Percentiles rank a stretch among this genome's conserved stretches.
Conservation (phyloP, 2,797 vertebrate species). For the Natrix natrix region DNA sequence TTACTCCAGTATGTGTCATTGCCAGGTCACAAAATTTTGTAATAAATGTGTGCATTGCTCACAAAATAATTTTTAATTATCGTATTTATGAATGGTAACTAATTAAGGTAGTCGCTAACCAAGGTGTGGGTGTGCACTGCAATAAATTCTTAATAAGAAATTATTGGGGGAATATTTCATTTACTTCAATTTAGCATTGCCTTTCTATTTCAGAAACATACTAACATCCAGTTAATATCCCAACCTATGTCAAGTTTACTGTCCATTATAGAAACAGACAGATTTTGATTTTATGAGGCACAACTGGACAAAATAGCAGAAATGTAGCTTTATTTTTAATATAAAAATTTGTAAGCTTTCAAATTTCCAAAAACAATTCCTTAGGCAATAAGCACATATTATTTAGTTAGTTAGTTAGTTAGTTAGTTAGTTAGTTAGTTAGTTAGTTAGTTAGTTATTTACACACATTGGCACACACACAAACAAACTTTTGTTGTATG, state of each 20-base stretch:
- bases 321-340: neutral
- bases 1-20: neutral
- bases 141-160: slow-evolving; percentile 9
- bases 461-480: neutral
- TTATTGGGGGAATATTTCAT: neutral
- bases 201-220: neutral
- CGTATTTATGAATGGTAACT: neutral
- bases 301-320: neutral
- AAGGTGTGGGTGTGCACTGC: neutral
- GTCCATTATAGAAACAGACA: neutral
- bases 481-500: neutral
- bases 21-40: neutral
- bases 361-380: neutral
- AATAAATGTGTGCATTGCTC: neutral
- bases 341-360: neutral
- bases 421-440: neutral
- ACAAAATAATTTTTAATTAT: neutral
- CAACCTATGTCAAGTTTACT: neutral
- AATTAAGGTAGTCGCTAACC: neutral
- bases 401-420: too few relatives aligned
- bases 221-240: neutral
- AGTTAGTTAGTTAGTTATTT: neutral
- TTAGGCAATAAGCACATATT: neutral
- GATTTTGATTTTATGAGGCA: neutral
- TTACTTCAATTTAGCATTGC: neutral